Percentiles rank a stretch among this genome's conserved stretches.
Evolutionary conservation across 1,140 invertebrate species (phyloP).

Genomic region (Dermatophagoides farinae): DNA sequence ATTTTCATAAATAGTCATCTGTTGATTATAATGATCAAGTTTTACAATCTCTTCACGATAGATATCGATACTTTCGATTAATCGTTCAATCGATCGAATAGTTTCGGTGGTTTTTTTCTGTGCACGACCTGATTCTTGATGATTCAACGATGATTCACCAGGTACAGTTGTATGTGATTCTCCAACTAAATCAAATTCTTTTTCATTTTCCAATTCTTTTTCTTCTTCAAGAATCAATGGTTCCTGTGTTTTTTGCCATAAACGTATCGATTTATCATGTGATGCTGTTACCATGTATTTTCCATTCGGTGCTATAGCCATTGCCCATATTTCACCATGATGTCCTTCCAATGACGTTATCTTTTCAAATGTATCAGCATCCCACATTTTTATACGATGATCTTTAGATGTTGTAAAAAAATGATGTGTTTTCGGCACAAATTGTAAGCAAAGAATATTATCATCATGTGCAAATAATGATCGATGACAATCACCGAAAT

Average conservation of each 20-base stretch:
- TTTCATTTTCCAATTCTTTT: slow-evolving; percentile 39
- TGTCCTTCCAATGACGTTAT: slow-evolving; percentile 72
- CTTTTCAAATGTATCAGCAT: slow-evolving; percentile 76
- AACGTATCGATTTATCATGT: slow-evolving; percentile 62
- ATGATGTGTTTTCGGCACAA: slow-evolving; percentile 73
- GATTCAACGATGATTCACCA: slow-evolving; percentile 25
- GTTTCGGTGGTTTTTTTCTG: slow-evolving; percentile 73
- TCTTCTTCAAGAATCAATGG: slow-evolving; percentile 76
- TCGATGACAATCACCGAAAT: slow-evolving; percentile 86
- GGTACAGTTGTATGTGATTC: slow-evolving; percentile 21
- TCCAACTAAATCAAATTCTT: slow-evolving; percentile 7
- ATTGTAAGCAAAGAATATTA: slow-evolving; percentile 64
- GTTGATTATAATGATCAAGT: slow-evolving; percentile 20
- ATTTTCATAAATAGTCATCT: slow-evolving; percentile 18
- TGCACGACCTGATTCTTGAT: slow-evolving; percentile 51
- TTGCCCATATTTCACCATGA: slow-evolving; percentile 47
- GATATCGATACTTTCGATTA: slow-evolving; percentile 66
- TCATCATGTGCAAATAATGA: slow-evolving; percentile 71
- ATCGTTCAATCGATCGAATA: slow-evolving; percentile 69
- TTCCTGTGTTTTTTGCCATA: slow-evolving; percentile 71
- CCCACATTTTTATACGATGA: slow-evolving; percentile 86
- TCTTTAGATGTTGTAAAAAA: slow-evolving; percentile 85
- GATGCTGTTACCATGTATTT: slow-evolving; percentile 58
- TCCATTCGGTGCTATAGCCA: slow-evolving; percentile 60
- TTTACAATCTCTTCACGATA: slow-evolving; percentile 36